Conservation (phyloP, 2,797 vertebrate species). For the Catamblyrhynchus diadema region DNA sequence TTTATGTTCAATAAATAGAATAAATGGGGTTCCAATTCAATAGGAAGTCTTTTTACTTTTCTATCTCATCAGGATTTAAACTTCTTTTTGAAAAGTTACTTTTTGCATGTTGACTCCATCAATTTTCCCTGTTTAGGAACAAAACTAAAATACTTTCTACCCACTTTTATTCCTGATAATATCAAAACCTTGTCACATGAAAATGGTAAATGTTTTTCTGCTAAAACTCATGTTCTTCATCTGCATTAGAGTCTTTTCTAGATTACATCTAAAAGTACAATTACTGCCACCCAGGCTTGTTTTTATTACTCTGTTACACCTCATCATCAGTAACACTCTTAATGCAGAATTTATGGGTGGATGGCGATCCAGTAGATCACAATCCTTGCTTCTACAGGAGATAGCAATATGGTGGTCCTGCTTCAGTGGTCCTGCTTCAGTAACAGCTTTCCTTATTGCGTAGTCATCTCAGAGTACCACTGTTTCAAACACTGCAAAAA, state of each 20-base stretch:
- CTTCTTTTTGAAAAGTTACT: neutral
- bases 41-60: neutral
- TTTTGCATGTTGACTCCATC: neutral
- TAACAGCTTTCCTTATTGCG: neutral
- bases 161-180: neutral
- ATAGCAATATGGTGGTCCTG: neutral
- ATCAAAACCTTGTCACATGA: neutral
- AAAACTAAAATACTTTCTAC: neutral
- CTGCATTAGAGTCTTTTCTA: neutral
- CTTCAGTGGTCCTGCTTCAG: neutral
- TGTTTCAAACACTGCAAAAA: neutral
- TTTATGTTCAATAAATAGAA: neutral
- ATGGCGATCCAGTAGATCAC: neutral
- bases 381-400: neutral
- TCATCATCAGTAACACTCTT: neutral
- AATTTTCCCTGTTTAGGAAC: neutral
- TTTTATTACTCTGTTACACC: neutral
- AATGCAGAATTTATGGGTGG: neutral
- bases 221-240: neutral
- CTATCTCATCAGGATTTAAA: neutral
- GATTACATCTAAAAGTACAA: neutral
- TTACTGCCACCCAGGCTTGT: neutral
- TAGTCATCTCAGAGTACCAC: neutral
- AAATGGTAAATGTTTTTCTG: neutral
- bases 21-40: neutral